A percentile compares a stretch with the other conserved stretches of the same genome.
These are phyloP conservation scores for Aphaenogaster rudis DNA, from an alignment of 1,140 invertebrate species.

Conservation along the genomic window DNA sequence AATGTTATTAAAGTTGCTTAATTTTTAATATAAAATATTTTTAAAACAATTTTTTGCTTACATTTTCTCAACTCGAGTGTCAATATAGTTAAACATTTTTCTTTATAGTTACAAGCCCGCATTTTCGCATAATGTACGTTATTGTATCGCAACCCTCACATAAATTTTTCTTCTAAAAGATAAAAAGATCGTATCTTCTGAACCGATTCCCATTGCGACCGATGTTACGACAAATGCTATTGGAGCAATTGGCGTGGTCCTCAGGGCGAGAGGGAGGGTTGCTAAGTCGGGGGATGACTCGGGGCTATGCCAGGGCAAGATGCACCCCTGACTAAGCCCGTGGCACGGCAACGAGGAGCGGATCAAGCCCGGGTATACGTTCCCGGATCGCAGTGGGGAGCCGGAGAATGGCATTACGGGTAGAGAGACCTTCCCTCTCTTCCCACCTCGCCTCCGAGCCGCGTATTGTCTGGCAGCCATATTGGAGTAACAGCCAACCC, in stretches of 20 bases:
- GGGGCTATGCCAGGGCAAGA: conserved; percentile 69
- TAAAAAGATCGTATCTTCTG: conserved; percentile 6
- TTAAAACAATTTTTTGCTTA: not conserved
- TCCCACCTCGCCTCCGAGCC: conserved; percentile 70
- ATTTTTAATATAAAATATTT: not conserved
- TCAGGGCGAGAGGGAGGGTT: conserved; percentile 36
- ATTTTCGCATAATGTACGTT: not conserved
- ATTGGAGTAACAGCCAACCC: conserved; percentile 84
- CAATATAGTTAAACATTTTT: not conserved
- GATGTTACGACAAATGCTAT: conserved; percentile 58
- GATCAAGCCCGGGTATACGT: conserved; percentile 76
- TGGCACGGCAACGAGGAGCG: conserved; percentile 67
- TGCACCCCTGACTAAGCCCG: conserved; percentile 78
- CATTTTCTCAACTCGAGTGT: not conserved
- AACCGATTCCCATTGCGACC: conserved; percentile 21
- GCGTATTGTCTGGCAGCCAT: conserved; percentile 86
- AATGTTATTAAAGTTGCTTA: not conserved
- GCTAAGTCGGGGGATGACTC: conserved; percentile 65
- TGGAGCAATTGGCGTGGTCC: conserved; percentile 41
- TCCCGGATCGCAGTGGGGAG: conserved; percentile 83
- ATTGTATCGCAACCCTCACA: not conserved
- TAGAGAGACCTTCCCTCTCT: conserved; percentile 83
- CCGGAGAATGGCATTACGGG: conserved; percentile 85
- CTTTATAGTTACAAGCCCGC: not conserved
- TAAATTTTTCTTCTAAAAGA: not conserved